A percentile compares a stretch with the other conserved stretches of the same genome.
Evolutionary conservation across 2,113 vertebrate genomes (phyloP).

Genomic region (Physeter macrocephalus): DNA sequence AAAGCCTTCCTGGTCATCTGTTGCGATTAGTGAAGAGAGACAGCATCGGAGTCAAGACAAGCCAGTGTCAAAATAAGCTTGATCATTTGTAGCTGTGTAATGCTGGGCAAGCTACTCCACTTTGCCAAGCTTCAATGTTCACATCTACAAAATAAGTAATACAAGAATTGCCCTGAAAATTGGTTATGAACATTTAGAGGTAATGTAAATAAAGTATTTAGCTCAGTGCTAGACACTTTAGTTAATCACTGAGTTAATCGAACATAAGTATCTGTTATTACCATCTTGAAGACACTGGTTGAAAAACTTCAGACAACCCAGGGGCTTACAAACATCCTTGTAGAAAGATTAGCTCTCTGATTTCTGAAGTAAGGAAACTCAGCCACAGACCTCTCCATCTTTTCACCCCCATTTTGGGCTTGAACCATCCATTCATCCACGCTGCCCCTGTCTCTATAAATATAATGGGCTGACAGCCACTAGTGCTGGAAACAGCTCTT

Average conservation of each 20-base stretch:
- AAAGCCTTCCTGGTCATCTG: background rate
- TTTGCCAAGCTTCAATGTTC: background rate
- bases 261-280: background rate
- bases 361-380: slow-evolving; percentile 8
- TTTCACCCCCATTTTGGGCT: background rate
- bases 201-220: background rate
- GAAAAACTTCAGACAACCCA: background rate
- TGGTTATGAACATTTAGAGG: background rate
- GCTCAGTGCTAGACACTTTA: background rate
- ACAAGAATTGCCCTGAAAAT: background rate
- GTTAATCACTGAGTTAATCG: background rate
- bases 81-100: background rate
- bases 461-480: slow-evolving; percentile 56
- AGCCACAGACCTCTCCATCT: background rate
- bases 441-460: slow-evolving; percentile 63
- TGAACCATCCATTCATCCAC: slow-evolving; percentile 49
- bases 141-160: background rate
- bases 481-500: slow-evolving; percentile 34
- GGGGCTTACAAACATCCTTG: background rate
- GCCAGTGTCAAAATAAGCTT: background rate
- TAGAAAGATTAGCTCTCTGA: background rate
- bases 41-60: background rate
- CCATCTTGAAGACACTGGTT: background rate
- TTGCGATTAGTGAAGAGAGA: slow-evolving; percentile 12
- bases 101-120: background rate